Base-by-base conservation (phyloP, 2,113 vertebrate genomes). In the Cyprinodon tularosa region DNA sequence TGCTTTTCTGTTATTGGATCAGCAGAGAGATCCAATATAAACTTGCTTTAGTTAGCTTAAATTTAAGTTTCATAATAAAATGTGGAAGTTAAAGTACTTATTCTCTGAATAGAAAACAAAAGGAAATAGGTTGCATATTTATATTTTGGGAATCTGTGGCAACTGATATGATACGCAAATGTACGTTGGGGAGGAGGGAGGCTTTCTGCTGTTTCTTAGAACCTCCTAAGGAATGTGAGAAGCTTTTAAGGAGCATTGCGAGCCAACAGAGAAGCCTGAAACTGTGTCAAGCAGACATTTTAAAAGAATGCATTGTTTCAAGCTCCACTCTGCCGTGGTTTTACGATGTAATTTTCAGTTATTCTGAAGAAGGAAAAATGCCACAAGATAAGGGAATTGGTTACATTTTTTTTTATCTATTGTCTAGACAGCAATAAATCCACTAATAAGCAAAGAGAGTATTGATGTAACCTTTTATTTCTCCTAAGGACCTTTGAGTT, bases 81-180 rank as follows among this genome's bases (percentile, higher is more conserved):
- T 29, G 29, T 29, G 17, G 65, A 80, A 73, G 65, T 63, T 0
- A 38, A 64, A 69, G 47, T 29, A 13, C 29, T 36, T 48, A 61
- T 60, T 82, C 50, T n/a, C 17, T 36, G 53, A 7, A 12, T 14
- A 7, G 36, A 17, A 60, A 20, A 20, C 0, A 5, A 37, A 48
- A 62, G 53, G 66, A 71, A 69, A 71, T 75, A 22, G 71, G 38
- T 74, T 71, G 74, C 71, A 13, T 81, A 60, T 83, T 84, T 66
- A 65, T 36, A 65, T 37, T 48, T 75, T 78, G 71, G 79, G 66
- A 62, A 12, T 71, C 72, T 62, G 80, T 77, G 80, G 62, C 8
- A 62, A 42, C 76, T 75, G 84, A 74, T 86, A 75, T 77, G 84
- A 84, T 66, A 87, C 82, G 74, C 68, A 8, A 75, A 20, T 22